Base-by-base conservation (phyloP, 30 jellyfish, hydroid and myxozoan genomes). In the Pseudorhiza aurosa region DNA sequence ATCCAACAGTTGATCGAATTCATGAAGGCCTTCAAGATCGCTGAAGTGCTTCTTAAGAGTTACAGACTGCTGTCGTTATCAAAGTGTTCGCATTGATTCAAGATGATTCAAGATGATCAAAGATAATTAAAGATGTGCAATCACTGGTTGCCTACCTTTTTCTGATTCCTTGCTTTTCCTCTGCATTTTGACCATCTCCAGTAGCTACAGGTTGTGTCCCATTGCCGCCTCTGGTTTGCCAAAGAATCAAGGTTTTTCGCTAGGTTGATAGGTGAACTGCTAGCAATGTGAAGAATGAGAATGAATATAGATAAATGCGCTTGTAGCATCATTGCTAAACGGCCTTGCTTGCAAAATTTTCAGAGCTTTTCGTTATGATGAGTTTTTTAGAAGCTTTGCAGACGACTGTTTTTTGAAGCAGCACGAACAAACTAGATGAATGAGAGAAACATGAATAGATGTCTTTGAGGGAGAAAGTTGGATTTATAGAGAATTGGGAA, bases 181-280 rank as follows among this genome's bases (percentile, higher is more conserved):
- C 94, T 55, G 60, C 94, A 82, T 45, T 64, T 82, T 26, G 94
- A 82, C 94, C 94, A 82, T 70, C 94, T 68, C 94, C 94, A 82
- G 24, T 64, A 82, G 39, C 94, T 82, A 65, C 94, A 82, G 14
- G 94, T 82, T 12, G 94, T 27, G 58, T 58, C 87, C 94, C 94
- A 82, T 82, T 82, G 94, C 30, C 94, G 31, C 31, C 27, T 46
- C 15, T 46, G 71, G 10, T 43, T 28, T 18, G 46, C 60, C 39
- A 26, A 32, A 0, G 71, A 29, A 25, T 70, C 67, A 10, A 49
- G 8, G 11, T 29, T 14, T 29, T 70, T 32, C 22, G 35, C 56
- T 2, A 42, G 17, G 32, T 25, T 70, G 22, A 70, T 22, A 15
- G 83, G 67, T 11, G 51, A 46, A 70, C 55, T 21, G 32, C 31